Conservation (phyloP, 2,888 invertebrate genomes). For the Noctua janthina region DNA sequence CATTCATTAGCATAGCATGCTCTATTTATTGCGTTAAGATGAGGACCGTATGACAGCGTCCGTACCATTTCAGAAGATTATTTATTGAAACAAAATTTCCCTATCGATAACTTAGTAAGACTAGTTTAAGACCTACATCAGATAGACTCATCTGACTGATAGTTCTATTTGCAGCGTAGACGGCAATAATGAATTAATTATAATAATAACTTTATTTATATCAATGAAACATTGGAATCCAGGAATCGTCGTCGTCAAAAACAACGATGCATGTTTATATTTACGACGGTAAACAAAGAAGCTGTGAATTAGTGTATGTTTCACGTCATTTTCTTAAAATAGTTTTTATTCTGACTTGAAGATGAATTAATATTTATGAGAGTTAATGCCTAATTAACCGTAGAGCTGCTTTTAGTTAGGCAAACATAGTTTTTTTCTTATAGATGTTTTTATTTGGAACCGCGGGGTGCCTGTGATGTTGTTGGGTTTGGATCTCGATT, state of each 20-base stretch:
- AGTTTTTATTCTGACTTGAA: constrained; percentile 14
- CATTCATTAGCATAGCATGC: constrained; percentile 53
- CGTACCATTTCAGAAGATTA: not conserved
- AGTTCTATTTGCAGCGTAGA: constrained; percentile 12
- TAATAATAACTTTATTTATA: constrained; percentile 40
- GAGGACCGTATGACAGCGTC: constrained; percentile 19
- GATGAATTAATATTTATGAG: constrained; percentile 18
- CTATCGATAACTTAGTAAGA: not conserved
- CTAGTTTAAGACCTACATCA: not conserved
- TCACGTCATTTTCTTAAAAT: constrained; percentile 50
- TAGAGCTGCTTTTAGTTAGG: constrained; percentile 15
- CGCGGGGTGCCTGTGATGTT: not conserved
- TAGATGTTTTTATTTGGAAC: not conserved
- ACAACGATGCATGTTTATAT: constrained; percentile 56
- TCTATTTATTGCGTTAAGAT: constrained; percentile 49
- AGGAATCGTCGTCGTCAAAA: constrained; percentile 42
- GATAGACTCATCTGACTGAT: constrained; percentile 4
- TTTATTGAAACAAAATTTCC: constrained; percentile 13
- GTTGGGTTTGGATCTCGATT: constrained; percentile 29
- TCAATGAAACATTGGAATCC: constrained; percentile 43
- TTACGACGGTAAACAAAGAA: constrained; percentile 44
- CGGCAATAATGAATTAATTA: constrained; percentile 28
- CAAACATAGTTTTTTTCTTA: not conserved
- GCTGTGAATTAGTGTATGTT: constrained; percentile 20
- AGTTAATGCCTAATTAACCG: constrained; percentile 8